Percentiles rank a stretch among this genome's conserved stretches.
Conservation (phyloP, 2,113 vertebrate genomes). For the Microcebus ravelobensis region DNA sequence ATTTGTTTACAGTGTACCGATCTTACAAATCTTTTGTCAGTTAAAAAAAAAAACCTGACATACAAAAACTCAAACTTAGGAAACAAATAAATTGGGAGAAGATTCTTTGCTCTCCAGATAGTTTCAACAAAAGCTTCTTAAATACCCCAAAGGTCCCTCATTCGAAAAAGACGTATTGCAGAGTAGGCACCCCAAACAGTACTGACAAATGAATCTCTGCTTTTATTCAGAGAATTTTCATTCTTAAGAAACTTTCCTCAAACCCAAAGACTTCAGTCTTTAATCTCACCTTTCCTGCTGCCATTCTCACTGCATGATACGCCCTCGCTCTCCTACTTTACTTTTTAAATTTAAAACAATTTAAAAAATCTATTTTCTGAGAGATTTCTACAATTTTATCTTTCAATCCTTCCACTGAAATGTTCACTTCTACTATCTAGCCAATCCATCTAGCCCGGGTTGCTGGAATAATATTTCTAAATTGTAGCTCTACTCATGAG, state of each 20-base stretch:
- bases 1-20: not conserved
- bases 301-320: not conserved
- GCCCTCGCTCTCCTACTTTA: not conserved
- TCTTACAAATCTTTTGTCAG: not conserved
- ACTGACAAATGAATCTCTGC: not conserved
- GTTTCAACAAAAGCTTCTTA: not conserved
- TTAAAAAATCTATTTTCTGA: not conserved
- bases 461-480: not conserved
- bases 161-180: not conserved
- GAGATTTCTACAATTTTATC: not conserved
- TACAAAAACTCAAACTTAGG: not conserved
- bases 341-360: not conserved
- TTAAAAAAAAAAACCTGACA: not conserved
- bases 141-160: not conserved
- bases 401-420: not conserved
- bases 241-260: not conserved
- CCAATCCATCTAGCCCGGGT: not conserved
- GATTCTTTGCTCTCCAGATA: not conserved
- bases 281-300: not conserved
- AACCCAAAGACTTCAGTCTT: not conserved
- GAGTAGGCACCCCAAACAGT: not conserved
- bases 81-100: not conserved
- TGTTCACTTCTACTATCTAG: not conserved
- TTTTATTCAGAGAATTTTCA: not conserved
- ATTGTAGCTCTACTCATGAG: not conserved